Evolutionary conservation across 2,797 vertebrate genomes (phyloP).

Genomic region (Pteropus rufus): DNA sequence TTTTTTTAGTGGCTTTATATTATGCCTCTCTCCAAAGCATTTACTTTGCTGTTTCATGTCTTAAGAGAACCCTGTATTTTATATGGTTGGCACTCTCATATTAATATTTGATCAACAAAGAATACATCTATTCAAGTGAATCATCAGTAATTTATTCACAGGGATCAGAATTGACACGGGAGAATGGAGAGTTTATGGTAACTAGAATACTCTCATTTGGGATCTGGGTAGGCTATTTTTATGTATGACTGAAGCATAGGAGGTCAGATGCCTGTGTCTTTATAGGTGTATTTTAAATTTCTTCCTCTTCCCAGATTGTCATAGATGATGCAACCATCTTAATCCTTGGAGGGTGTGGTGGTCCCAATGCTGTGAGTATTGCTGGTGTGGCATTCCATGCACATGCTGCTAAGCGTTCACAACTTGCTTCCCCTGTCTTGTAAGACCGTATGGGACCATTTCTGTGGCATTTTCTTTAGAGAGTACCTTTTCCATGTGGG

Average conservation of each 20-base stretch:
- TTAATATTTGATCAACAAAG: constrained; percentile 40
- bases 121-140: neutral
- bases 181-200: neutral
- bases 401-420: neutral
- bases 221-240: neutral
- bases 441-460: neutral
- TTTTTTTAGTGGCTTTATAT: constrained; percentile 19
- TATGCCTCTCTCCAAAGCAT: neutral
- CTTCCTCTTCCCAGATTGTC: constrained; percentile 87
- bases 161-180: neutral
- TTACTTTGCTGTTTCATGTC: constrained; percentile 34
- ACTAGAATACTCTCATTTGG: neutral
- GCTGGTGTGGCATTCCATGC: neutral
- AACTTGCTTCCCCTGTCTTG: neutral
- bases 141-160: neutral
- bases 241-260: neutral
- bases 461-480: neutral
- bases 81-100: neutral
- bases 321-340: constrained; percentile 94
- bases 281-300: constrained; percentile 55
- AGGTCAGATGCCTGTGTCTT: neutral
- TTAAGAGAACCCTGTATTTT: constrained; percentile 28
- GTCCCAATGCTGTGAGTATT: constrained; percentile 96
- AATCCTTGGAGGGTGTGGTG: constrained; percentile 96
- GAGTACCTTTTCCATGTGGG: neutral